phyloP scores from a whole-genome alignment of 1,140 invertebrate species.

The Neodiprion pinetum region DNA sequence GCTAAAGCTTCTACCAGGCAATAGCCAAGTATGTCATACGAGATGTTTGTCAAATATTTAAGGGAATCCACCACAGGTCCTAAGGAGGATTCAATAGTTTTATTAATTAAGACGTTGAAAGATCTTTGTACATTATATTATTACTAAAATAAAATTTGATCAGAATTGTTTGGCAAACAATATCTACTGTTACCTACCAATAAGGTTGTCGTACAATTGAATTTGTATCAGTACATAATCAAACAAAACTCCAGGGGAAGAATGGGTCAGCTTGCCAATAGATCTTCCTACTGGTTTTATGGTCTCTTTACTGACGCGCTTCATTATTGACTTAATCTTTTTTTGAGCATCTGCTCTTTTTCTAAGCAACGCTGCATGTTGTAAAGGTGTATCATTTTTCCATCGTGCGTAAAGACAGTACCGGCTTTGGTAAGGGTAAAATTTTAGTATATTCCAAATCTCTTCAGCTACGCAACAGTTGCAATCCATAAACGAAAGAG shows the following conservation, averaged over 20 bases:
- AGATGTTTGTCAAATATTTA: slow-evolving; percentile 94
- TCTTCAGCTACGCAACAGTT: slow-evolving; percentile 97
- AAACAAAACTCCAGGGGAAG: slow-evolving; percentile 93
- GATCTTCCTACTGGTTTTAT: slow-evolving; percentile 95
- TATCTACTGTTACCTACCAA: slow-evolving; percentile 53
- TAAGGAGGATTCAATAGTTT: slow-evolving; percentile 25
- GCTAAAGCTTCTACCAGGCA: slow-evolving; percentile 94
- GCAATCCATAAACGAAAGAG: slow-evolving; percentile 88
- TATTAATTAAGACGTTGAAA: slow-evolving; percentile 43
- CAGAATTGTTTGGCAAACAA: slow-evolving; percentile 10
- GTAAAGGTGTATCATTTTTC: slow-evolving; percentile 88
- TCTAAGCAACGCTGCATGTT: slow-evolving; percentile 83
- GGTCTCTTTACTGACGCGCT: slow-evolving; percentile 97
- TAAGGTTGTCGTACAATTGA: slow-evolving; percentile 97
- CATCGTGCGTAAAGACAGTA: slow-evolving; percentile 93
- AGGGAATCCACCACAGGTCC: slow-evolving; percentile 96
- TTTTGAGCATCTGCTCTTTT: slow-evolving; percentile 87
- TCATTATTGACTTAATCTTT: slow-evolving; percentile 96
- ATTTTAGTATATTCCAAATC: slow-evolving; percentile 90
- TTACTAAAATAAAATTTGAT: slow-evolving; percentile 13
- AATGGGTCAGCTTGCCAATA: slow-evolving; percentile 96
- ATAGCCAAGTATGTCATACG: slow-evolving; percentile 95
- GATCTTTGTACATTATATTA: slow-evolving; percentile 14
- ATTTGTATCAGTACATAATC: slow-evolving; percentile 95
- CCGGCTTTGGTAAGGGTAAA: slow-evolving; percentile 91